A percentile compares a stretch with the other conserved stretches of the same genome.
Conservation (phyloP, 2,797 vertebrate species). For the Vultur gryphus region DNA sequence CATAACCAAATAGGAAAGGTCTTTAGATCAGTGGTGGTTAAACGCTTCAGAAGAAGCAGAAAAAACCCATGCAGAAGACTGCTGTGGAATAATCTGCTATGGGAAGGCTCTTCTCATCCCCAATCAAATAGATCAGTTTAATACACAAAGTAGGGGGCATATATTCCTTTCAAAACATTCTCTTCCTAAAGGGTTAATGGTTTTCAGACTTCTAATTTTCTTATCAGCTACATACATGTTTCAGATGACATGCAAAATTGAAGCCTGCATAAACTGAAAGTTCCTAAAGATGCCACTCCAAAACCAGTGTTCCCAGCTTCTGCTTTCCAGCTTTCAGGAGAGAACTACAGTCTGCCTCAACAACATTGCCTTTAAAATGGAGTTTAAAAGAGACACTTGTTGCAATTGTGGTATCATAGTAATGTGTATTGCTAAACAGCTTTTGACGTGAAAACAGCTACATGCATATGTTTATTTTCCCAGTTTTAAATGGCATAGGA, state of each 20-base stretch:
- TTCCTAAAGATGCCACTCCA: not conserved
- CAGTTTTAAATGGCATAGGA: not conserved
- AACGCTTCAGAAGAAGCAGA: not conserved
- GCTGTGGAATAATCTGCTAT: not conserved
- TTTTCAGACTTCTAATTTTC: not conserved
- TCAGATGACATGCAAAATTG: not conserved
- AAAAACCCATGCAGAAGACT: accelerated
- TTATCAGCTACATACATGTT: not conserved
- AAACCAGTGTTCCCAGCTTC: not conserved
- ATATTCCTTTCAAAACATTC: not conserved
- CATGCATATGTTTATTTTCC: not conserved
- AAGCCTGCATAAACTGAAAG: not conserved
- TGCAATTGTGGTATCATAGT: not conserved
- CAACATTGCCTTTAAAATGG: not conserved
- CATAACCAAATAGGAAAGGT: not conserved
- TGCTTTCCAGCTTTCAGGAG: not conserved
- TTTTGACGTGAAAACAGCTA: not conserved
- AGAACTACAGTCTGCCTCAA: not conserved
- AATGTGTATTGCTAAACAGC: not conserved
- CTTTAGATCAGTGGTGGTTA: not conserved
- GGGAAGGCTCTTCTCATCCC: not conserved
- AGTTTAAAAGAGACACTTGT: not conserved
- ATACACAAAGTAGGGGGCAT: not conserved
- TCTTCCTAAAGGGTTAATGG: not conserved
- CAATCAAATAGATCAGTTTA: not conserved